These are phyloP conservation scores for Rhinoptilus africanus DNA, from an alignment of 2,113 vertebrate species.

Conservation along the genomic window DNA sequence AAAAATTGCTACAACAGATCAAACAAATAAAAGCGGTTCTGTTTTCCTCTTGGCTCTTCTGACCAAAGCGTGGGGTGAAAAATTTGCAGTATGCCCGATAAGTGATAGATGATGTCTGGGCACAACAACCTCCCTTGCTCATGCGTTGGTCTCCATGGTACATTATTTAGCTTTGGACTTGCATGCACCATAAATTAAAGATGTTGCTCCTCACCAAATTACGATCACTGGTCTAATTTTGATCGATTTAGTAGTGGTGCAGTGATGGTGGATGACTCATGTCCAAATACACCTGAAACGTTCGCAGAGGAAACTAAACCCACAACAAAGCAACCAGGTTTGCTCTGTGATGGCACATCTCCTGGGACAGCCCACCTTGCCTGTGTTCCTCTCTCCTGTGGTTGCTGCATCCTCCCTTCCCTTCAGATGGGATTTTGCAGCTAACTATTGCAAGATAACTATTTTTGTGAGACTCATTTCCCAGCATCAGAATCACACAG, in stretches of 20 bases:
- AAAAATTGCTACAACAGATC: background rate
- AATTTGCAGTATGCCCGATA: fast-evolving
- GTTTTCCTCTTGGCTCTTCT: background rate
- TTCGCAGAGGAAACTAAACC: background rate
- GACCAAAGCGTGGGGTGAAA: background rate
- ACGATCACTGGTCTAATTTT: background rate
- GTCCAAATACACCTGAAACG: background rate
- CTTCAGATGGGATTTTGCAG: background rate
- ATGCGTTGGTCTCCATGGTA: background rate
- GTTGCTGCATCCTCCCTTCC: background rate
- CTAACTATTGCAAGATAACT: background rate
- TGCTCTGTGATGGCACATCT: background rate
- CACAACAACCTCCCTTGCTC: fast-evolving
- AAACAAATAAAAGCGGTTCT: background rate
- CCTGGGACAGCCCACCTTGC: background rate
- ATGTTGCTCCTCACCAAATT: background rate
- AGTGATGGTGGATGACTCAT: too few species aligned
- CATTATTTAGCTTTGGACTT: background rate
- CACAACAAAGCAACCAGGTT: background rate
- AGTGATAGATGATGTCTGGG: background rate
- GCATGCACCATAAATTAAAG: background rate
- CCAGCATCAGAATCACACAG: too few species aligned
- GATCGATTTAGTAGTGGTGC: background rate
- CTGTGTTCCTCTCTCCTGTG: fast-evolving
- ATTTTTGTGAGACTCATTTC: background rate